Conservation (phyloP, 2,888 invertebrate genomes). For the Leptinotarsa peninsularis region DNA sequence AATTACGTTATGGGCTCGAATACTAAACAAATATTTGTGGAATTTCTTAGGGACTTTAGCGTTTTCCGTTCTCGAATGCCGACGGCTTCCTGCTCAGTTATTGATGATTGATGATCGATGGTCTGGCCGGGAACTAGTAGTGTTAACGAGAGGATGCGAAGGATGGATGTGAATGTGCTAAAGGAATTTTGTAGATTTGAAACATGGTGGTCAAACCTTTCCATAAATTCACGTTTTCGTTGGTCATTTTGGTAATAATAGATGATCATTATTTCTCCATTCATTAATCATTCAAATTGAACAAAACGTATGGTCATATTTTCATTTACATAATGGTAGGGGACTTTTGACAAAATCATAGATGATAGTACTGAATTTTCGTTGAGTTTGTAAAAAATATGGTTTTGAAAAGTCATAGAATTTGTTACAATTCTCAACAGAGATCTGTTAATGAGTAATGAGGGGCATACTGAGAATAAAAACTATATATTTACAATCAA, state of each 20-base stretch:
- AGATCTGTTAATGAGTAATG: too few species aligned
- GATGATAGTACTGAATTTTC: too few species aligned
- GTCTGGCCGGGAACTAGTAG: slow-evolving; percentile 20
- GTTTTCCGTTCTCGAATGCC: slow-evolving; percentile 41
- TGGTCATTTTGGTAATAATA: background rate
- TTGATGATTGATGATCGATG: slow-evolving; percentile 42
- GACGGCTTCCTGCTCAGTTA: slow-evolving; percentile 41
- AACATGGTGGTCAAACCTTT: background rate
- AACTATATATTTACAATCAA: too few species aligned
- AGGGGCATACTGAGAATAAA: too few species aligned
- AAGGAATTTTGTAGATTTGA: background rate
- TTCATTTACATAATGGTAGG: too few species aligned
- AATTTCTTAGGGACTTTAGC: slow-evolving; percentile 51
- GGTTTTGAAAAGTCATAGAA: too few species aligned
- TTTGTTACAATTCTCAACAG: too few species aligned
- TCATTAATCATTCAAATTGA: too few species aligned
- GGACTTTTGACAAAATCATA: too few species aligned
- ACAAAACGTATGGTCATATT: too few species aligned
- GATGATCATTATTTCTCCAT: background rate
- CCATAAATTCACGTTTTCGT: background rate
- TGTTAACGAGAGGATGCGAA: slow-evolving; percentile 16
- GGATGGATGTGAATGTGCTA: background rate
- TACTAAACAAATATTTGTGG: slow-evolving; percentile 57
- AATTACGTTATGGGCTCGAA: slow-evolving; percentile 55
- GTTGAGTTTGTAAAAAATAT: too few species aligned